These are phyloP conservation scores for Brachyptera putata DNA, from an alignment of 2,888 invertebrate species.

Conservation along the genomic window DNA sequence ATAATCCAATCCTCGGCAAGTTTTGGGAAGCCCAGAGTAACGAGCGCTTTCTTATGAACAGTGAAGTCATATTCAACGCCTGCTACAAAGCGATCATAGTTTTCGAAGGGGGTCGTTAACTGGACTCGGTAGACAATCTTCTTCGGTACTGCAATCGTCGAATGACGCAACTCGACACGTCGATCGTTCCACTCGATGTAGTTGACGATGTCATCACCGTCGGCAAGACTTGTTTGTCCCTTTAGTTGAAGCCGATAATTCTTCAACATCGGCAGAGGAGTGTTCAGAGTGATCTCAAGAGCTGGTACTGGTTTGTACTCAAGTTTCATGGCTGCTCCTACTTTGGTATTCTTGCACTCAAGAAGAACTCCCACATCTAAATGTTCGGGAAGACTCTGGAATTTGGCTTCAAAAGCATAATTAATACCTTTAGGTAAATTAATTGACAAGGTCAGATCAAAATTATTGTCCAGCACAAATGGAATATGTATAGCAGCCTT, in stretches of 20 bases:
- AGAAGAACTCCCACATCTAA: constrained; percentile 23
- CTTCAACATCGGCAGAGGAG: constrained; percentile 28
- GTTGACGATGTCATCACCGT: constrained; percentile 31
- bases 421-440: constrained; percentile 24
- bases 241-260: constrained; percentile 33
- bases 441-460: constrained; percentile 24
- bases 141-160: constrained; percentile 31
- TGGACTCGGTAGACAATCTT: constrained; percentile 32
- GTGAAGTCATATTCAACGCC: constrained; percentile 34
- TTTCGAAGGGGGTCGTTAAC: constrained; percentile 37
- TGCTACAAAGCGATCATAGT: constrained; percentile 36
- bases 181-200: constrained; percentile 35
- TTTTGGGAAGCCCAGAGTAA: constrained; percentile 36
- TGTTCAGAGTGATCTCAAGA: constrained; percentile 27
- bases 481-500: constrained; percentile 22
- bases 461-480: constrained; percentile 20
- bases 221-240: constrained; percentile 31
- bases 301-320: constrained; percentile 23
- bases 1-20: constrained; percentile 33
- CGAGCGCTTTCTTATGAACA: constrained; percentile 36
- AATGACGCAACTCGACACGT: constrained; percentile 35
- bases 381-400: constrained; percentile 16
- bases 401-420: constrained; percentile 25
- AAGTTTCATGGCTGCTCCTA: constrained; percentile 24
- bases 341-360: constrained; percentile 19